phyloP scores from a whole-genome alignment of 1,140 invertebrate species.

The Leptoteleia sp. region DNA sequence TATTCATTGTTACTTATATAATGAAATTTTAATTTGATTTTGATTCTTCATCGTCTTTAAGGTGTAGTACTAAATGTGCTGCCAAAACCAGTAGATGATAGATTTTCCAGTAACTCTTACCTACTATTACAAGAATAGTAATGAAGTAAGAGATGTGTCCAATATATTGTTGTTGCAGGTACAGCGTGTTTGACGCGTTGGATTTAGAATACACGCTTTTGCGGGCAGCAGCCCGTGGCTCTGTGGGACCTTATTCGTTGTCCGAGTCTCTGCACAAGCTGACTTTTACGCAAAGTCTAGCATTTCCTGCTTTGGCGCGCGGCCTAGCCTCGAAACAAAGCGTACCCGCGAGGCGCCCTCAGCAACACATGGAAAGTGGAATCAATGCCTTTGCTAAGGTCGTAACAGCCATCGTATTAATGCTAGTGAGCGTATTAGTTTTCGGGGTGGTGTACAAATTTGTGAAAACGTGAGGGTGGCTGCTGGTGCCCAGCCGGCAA shows the following conservation, averaged over 20 bases:
- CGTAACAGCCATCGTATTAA: constrained; percentile 86
- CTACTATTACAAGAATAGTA: no score
- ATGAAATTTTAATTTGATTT: no score
- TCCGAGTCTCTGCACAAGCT: constrained; percentile 88
- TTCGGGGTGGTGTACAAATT: constrained; percentile 89
- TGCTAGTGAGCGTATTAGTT: constrained; percentile 87
- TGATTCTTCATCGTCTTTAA: no score
- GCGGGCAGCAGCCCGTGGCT: constrained; percentile 85
- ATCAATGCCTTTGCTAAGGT: constrained; percentile 87
- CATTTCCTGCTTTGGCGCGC: constrained; percentile 87
- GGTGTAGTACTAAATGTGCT: no score
- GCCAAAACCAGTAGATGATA: no score
- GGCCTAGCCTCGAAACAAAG: constrained; percentile 85
- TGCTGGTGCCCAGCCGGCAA: constrained; percentile 83
- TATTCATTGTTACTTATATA: no score
- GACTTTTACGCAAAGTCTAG: constrained; percentile 88
- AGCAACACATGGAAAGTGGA: constrained; percentile 84
- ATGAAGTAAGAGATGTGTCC: no score
- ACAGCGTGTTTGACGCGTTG: constrained; percentile 87
- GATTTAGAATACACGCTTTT: constrained; percentile 87
- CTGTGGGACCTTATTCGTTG: constrained; percentile 86
- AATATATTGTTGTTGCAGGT: no score
- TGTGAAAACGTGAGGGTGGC: constrained; percentile 88
- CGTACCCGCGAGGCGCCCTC: constrained; percentile 82
- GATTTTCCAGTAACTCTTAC: no score